phyloP scores from a whole-genome alignment of 2,797 vertebrate genomes.

The Pelochelys cantorii region DNA sequence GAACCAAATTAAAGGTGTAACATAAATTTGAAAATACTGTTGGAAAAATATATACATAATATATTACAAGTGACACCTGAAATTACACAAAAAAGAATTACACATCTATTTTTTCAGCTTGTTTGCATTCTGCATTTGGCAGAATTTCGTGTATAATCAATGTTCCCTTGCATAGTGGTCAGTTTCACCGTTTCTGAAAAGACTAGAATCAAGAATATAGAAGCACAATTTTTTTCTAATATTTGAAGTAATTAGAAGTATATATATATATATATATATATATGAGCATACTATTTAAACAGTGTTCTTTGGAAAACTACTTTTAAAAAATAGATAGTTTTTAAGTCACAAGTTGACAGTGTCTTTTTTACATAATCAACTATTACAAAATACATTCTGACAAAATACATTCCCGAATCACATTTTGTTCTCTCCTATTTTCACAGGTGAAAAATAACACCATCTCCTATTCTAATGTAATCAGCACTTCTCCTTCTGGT shows the following conservation, averaged over 20 bases:
- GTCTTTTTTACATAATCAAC: neutral
- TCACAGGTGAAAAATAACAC: slow-evolving; percentile 20
- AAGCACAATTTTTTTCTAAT: neutral
- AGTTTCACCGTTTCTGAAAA: neutral
- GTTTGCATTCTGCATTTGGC: neutral
- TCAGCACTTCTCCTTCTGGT: neutral
- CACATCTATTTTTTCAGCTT: neutral
- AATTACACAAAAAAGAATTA: neutral
- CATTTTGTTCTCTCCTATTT: neutral
- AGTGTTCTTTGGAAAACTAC: neutral
- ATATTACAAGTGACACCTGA: neutral
- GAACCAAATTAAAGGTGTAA: neutral
- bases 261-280: too few species aligned
- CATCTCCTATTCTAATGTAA: slow-evolving; percentile 47
- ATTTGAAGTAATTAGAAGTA: neutral
- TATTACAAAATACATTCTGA: neutral
- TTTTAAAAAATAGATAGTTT: neutral
- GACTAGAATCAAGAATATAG: neutral
- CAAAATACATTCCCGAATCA: neutral
- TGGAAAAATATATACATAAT: neutral
- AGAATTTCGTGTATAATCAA: neutral
- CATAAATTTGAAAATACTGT: neutral
- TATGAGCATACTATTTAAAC: neutral
- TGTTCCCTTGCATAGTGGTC: neutral
- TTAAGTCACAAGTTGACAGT: neutral